Conservation (phyloP, 2,888 invertebrate genomes). For the Campoplex capitator region DNA sequence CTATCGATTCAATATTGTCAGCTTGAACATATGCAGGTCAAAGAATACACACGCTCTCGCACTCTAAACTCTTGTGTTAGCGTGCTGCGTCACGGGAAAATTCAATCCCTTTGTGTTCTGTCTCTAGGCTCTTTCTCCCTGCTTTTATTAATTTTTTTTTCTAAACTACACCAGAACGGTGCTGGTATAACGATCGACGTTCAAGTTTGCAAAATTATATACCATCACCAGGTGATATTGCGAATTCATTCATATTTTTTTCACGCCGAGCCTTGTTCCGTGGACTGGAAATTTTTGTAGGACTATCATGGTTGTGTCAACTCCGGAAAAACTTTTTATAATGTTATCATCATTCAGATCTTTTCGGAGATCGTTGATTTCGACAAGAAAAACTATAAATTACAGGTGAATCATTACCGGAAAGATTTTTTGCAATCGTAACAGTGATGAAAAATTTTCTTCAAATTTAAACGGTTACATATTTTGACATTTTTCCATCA, state of each 20-base stretch:
- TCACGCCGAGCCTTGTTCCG: background rate
- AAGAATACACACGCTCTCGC: constrained; percentile 4
- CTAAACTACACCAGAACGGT: constrained; percentile 1
- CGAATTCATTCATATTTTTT: background rate
- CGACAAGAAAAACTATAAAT: no score
- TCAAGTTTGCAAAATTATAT: constrained; percentile 51
- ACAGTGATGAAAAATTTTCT: background rate
- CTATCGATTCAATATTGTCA: constrained; percentile 56
- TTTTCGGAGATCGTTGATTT: background rate
- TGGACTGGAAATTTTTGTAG: background rate
- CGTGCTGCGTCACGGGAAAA: constrained; percentile 55
- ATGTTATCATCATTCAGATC: background rate
- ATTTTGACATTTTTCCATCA: no score
- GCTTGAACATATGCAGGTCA: constrained; percentile 56
- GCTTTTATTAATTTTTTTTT: constrained; percentile 17
- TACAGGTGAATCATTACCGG: background rate
- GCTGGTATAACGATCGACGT: constrained; percentile 39
- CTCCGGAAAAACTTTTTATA: background rate
- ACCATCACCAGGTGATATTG: background rate
- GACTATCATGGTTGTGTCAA: background rate
- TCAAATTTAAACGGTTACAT: no score
- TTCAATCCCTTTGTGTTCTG: constrained; percentile 34
- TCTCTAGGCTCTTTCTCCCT: constrained; percentile 2
- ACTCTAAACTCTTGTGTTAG: constrained; percentile 4
- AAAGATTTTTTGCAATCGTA: background rate